Conservation (phyloP, 2,797 vertebrate species). For the Sternarchorhynchus goeldii region DNA sequence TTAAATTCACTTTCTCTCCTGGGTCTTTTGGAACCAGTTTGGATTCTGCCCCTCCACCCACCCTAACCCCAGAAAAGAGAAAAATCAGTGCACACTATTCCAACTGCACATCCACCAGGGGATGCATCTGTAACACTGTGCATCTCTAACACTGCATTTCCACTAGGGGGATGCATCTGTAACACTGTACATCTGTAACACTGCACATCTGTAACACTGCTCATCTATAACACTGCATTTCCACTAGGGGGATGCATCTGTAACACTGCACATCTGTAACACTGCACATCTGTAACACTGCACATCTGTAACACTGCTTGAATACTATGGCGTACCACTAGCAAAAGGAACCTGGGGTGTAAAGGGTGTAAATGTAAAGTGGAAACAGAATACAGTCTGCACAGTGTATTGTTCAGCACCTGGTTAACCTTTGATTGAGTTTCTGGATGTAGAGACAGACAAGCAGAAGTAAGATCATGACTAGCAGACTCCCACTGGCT, state of each 20-base stretch:
- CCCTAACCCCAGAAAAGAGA: not conserved
- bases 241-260: no score
- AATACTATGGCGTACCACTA: conserved; percentile 25
- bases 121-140: conserved; percentile 4
- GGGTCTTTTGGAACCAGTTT: not conserved
- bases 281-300: no score
- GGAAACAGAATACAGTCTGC: not conserved
- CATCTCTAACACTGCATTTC: no score
- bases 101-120: conserved; percentile 1
- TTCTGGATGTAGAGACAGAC: not conserved
- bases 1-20: not conserved
- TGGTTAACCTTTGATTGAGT: conserved; percentile 20
- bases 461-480: not conserved
- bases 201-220: no score
- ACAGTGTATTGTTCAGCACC: not conserved
- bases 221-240: no score
- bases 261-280: no score
- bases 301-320: not conserved
- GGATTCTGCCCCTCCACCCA: not conserved
- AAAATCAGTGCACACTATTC: conserved; percentile 4
- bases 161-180: no score
- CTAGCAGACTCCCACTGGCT: not conserved
- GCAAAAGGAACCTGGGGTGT: not conserved
- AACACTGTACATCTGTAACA: no score
- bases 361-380: no score